Percentiles rank a stretch among this genome's conserved stretches.
Conservation (phyloP, 2,888 invertebrate genomes). For the Portevinia maculata region DNA sequence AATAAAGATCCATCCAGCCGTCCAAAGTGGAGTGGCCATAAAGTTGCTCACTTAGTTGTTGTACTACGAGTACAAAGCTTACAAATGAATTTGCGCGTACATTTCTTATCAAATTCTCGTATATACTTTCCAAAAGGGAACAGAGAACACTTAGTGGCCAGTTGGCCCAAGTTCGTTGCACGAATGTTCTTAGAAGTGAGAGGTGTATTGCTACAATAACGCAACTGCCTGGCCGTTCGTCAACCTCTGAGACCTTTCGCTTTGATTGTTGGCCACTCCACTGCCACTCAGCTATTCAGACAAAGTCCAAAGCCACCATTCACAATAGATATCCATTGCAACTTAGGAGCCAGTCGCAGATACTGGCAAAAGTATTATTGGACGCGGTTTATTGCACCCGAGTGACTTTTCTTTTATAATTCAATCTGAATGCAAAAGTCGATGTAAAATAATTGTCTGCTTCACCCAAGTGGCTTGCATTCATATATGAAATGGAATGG, state of each 20-base stretch:
- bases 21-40: slow-evolving; percentile 10
- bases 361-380: slow-evolving; percentile 19
- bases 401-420: slow-evolving; percentile 56
- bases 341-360: not conserved
- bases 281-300: slow-evolving; percentile 33
- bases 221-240: slow-evolving; percentile 30
- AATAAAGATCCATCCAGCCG: slow-evolving; percentile 23
- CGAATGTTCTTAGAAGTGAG: slow-evolving; percentile 46
- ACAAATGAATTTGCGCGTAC: slow-evolving; percentile 37
- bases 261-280: slow-evolving; percentile 45
- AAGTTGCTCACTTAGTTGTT: slow-evolving; percentile 13
- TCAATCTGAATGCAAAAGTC: slow-evolving; percentile 54
- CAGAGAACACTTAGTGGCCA: slow-evolving; percentile 20
- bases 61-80: slow-evolving; percentile 8
- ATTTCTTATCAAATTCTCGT: slow-evolving; percentile 25
- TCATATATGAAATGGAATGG: slow-evolving; percentile 8
- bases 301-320: slow-evolving; percentile 3
- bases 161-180: slow-evolving; percentile 52
- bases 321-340: slow-evolving; percentile 54
- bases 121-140: slow-evolving; percentile 22
- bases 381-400: slow-evolving; percentile 61
- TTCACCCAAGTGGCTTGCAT: slow-evolving; percentile 20
- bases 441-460: slow-evolving; percentile 24
- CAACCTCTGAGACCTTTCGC: slow-evolving; percentile 55
- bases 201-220: slow-evolving; percentile 22